A percentile compares a stretch with the other conserved stretches of the same genome.
Evolutionary conservation across 2,888 invertebrate genomes (phyloP).

Genomic region (Epistrophella euchroma): DNA sequence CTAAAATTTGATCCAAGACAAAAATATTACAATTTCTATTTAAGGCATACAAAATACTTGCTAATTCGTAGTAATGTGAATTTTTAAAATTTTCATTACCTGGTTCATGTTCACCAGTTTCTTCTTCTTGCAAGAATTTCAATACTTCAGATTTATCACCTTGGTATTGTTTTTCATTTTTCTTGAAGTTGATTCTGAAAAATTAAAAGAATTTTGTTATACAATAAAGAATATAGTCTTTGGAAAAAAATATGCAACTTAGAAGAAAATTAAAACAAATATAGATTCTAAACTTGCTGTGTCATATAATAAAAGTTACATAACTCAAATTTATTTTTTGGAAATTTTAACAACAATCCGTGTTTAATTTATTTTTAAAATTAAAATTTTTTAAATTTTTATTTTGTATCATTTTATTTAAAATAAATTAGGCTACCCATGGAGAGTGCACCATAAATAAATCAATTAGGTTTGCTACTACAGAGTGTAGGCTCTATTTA

Average conservation of each 20-base stretch:
- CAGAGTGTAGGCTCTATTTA: too few species aligned
- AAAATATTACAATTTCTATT: conserved; percentile 81
- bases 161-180: conserved; percentile 95
- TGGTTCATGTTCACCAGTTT: conserved; percentile 90
- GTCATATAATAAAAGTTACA: too few species aligned
- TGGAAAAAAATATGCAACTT: not conserved
- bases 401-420: too few species aligned
- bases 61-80: conserved; percentile 80
- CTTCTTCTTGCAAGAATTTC: conserved; percentile 95
- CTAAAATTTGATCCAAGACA: conserved; percentile 78
- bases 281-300: too few species aligned
- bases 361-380: too few species aligned
- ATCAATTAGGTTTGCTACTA: too few species aligned
- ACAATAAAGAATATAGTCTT: not conserved
- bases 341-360: too few species aligned
- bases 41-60: conserved; percentile 79
- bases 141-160: conserved; percentile 94
- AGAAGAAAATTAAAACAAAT: not conserved
- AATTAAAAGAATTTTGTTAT: conserved; percentile 2
- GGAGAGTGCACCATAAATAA: too few species aligned
- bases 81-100: conserved; percentile 85
- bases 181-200: conserved; percentile 96
- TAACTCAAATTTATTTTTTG: too few species aligned
- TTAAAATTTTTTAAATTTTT: too few species aligned
- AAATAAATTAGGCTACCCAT: too few species aligned